Conservation (phyloP, 2,888 invertebrate species). For the Agrilus biguttatus region DNA sequence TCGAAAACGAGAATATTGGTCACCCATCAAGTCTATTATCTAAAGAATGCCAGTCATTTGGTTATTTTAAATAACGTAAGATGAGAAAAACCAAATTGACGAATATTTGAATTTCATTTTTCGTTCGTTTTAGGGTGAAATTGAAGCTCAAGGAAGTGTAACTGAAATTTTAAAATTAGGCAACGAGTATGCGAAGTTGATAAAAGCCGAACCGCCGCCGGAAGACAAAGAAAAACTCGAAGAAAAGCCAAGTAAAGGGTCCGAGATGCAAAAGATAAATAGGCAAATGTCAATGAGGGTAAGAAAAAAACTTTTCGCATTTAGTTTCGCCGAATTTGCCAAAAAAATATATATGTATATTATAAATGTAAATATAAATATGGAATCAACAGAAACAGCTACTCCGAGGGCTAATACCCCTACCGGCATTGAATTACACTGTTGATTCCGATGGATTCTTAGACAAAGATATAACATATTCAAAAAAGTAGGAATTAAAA, state of each 20-base stretch:
- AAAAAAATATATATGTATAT: no score
- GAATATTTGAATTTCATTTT: neutral
- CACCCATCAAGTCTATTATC: constrained; percentile 77
- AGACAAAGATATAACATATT: no score
- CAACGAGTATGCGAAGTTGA: constrained; percentile 35
- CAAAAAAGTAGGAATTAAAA: no score
- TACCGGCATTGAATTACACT: no score
- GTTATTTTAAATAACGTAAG: constrained; percentile 48
- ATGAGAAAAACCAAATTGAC: constrained; percentile 1
- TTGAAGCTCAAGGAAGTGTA: constrained; percentile 35
- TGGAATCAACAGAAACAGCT: no score
- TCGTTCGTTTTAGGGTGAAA: constrained; percentile 25
- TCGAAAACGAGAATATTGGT: constrained; percentile 61
- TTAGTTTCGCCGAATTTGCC: no score
- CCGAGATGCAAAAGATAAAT: constrained; percentile 12
- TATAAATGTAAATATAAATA: no score
- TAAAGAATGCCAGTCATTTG: constrained; percentile 51
- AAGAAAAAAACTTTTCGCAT: constrained; percentile 8
- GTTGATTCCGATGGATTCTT: no score
- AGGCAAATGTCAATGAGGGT: constrained; percentile 23
- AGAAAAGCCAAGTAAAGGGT: constrained; percentile 8
- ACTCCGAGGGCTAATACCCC: no score
- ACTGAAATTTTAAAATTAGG: constrained; percentile 30
- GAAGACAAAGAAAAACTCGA: constrained; percentile 23
- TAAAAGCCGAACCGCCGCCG: constrained; percentile 27